Conservation (phyloP, 1,140 invertebrate species). For the Drosophila rhopaloa region DNA sequence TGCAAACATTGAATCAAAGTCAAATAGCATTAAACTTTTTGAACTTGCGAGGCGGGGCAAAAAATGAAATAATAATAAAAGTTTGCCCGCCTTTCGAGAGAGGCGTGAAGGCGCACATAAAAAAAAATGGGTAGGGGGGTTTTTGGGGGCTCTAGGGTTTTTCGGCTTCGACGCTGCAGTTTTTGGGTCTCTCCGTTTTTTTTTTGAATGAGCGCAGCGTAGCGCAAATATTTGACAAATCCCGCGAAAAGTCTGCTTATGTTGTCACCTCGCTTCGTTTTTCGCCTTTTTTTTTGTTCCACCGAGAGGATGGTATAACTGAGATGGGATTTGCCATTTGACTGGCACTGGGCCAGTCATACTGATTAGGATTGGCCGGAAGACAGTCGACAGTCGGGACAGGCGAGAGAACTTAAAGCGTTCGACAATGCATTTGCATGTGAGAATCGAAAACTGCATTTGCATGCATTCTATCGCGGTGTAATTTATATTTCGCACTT, state of each 20-base stretch:
- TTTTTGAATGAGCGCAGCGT: constrained; percentile 71
- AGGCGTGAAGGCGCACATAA: constrained; percentile 56
- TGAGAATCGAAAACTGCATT: constrained; percentile 56
- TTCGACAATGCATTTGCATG: constrained; percentile 47
- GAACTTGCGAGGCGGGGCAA: constrained; percentile 62
- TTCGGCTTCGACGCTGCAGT: constrained; percentile 34
- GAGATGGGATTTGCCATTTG: constrained; percentile 20
- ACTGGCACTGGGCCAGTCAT: constrained; percentile 49
- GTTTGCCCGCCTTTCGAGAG: constrained; percentile 40
- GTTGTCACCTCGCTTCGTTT: constrained; percentile 66
- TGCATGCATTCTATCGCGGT: constrained; percentile 64
- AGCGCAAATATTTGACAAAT: constrained; percentile 81
- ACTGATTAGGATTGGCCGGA: constrained; percentile 56
- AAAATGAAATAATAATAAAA: constrained; percentile 56
- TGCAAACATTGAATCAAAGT: constrained; percentile 82
- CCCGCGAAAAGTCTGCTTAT: constrained; percentile 80
- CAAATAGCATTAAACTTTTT: constrained; percentile 81
- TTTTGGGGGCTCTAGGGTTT: constrained; percentile 27
- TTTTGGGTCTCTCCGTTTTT: constrained; percentile 23
- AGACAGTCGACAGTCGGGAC: constrained; percentile 22
- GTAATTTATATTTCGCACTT: constrained; percentile 74
- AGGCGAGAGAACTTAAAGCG: constrained; percentile 14
- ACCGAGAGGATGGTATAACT: neutral
- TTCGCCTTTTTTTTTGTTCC: neutral
- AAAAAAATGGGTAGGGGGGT: constrained; percentile 12